These are phyloP conservation scores for Polylopha cassiicola DNA, from an alignment of 2,888 invertebrate species.

Conservation along the genomic window DNA sequence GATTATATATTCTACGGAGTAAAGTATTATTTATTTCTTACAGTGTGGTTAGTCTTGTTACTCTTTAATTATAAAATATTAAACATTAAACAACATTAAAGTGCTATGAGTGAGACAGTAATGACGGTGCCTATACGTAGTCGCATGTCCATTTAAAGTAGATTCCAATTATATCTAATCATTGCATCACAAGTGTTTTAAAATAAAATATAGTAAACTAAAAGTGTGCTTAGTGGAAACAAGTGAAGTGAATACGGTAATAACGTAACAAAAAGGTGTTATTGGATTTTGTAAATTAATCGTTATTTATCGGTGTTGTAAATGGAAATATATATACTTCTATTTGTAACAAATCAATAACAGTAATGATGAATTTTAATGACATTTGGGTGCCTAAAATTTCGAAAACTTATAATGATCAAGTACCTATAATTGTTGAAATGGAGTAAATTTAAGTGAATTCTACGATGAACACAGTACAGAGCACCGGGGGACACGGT, in stretches of 20 bases:
- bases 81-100: slow-evolving; percentile 23
- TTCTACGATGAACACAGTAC: slow-evolving; percentile 80
- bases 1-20: too few relatives aligned
- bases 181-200: background rate
- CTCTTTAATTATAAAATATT: slow-evolving; percentile 7
- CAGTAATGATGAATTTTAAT: too few relatives aligned
- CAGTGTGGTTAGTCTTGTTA: too few relatives aligned
- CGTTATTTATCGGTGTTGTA: too few relatives aligned
- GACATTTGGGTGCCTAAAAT: background rate
- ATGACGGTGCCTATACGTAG: slow-evolving; percentile 58
- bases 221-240: too few relatives aligned
- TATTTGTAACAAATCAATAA: too few relatives aligned
- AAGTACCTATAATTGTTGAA: slow-evolving; percentile 11
- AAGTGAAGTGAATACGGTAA: too few relatives aligned
- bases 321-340: slow-evolving; percentile 5
- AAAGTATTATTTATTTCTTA: too few relatives aligned
- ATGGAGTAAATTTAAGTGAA: slow-evolving; percentile 4
- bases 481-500: slow-evolving; percentile 79
- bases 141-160: slow-evolving; percentile 55
- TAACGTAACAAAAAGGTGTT: too few relatives aligned
- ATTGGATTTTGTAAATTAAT: too few relatives aligned
- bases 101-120: slow-evolving; percentile 45
- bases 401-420: background rate
- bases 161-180: slow-evolving; percentile 20
- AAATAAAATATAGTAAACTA: background rate